Percentiles rank a stretch among this genome's conserved stretches.
Conservation (phyloP, 2,113 vertebrate genomes). For the Pangasianodon hypophthalmus region DNA sequence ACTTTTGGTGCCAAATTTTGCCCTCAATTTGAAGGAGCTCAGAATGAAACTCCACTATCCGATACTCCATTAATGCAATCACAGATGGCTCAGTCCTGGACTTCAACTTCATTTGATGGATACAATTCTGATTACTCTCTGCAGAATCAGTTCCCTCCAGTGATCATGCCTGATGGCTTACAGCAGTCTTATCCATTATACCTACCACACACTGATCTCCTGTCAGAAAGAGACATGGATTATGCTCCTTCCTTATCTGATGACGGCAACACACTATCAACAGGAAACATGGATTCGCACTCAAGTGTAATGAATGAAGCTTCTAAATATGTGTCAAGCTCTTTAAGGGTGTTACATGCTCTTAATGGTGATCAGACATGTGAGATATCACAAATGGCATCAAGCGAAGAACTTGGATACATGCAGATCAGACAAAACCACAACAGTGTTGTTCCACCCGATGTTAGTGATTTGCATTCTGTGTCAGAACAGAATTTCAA, state of each 20-base stretch:
- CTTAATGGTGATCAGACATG: slow-evolving; percentile 74
- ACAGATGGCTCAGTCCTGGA: slow-evolving; percentile 71
- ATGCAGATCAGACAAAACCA: slow-evolving; percentile 58
- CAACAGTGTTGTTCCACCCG: slow-evolving; percentile 54
- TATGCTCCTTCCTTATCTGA: slow-evolving; percentile 62
- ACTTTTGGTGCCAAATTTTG: slow-evolving; percentile 77
- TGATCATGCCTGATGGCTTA: slow-evolving; percentile 62
- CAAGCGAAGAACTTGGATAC: slow-evolving; percentile 58
- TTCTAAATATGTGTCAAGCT: slow-evolving; percentile 78
- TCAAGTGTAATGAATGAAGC: slow-evolving; percentile 72
- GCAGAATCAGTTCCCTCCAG: slow-evolving; percentile 67
- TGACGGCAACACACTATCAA: slow-evolving; percentile 51
- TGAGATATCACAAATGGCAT: slow-evolving; percentile 67
- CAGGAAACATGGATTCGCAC: slow-evolving; percentile 68
- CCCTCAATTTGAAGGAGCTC: slow-evolving; percentile 71
- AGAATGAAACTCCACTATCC: slow-evolving; percentile 51
- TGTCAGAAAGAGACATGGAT: slow-evolving; percentile 62
- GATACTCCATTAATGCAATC: slow-evolving; percentile 64
- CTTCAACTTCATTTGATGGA: slow-evolving; percentile 67
- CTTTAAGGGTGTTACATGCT: slow-evolving; percentile 75
- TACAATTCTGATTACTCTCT: slow-evolving; percentile 70
- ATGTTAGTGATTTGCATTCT: slow-evolving; percentile 25
- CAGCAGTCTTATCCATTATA: slow-evolving; percentile 57
- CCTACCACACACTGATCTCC: slow-evolving; percentile 61
- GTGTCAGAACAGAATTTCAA: slow-evolving; percentile 31